These are phyloP conservation scores for Sapayoa aenigma DNA, from an alignment of 2,113 vertebrate species.

Conservation along the genomic window DNA sequence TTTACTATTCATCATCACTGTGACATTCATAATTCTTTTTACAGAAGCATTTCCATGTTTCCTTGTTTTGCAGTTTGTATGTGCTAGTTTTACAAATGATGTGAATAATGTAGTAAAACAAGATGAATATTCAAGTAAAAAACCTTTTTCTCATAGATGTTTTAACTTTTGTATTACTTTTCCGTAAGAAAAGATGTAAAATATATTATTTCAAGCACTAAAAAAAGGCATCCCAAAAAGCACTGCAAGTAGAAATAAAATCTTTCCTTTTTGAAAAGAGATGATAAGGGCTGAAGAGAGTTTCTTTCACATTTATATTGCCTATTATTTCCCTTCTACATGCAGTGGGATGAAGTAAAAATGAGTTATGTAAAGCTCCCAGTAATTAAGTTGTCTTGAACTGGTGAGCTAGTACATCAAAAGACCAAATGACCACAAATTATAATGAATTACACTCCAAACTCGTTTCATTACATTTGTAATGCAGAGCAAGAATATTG, in stretches of 20 bases:
- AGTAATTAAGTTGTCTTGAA: slow-evolving; percentile 15
- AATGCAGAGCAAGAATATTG: background rate
- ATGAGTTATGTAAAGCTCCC: background rate
- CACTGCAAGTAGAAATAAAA: background rate
- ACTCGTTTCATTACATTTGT: background rate
- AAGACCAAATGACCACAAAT: background rate
- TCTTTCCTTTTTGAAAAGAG: background rate
- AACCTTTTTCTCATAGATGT: background rate
- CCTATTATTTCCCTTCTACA: background rate
- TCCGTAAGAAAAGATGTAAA: background rate
- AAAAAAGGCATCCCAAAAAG: background rate
- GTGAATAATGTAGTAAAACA: background rate
- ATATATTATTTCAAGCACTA: background rate
- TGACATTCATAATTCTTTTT: background rate
- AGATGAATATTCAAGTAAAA: background rate
- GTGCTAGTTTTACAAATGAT: background rate
- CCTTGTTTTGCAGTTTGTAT: background rate
- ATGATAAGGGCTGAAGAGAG: background rate
- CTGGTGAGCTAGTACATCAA: background rate
- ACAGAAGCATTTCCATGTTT: background rate
- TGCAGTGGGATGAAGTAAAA: background rate
- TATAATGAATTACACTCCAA: background rate
- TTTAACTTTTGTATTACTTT: background rate
- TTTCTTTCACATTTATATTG: background rate
- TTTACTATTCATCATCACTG: background rate